A percentile compares a stretch with the other conserved stretches of the same genome.
These are phyloP conservation scores for Clitarchus hookeri DNA, from an alignment of 2,888 invertebrate species.

Conservation along the genomic window DNA sequence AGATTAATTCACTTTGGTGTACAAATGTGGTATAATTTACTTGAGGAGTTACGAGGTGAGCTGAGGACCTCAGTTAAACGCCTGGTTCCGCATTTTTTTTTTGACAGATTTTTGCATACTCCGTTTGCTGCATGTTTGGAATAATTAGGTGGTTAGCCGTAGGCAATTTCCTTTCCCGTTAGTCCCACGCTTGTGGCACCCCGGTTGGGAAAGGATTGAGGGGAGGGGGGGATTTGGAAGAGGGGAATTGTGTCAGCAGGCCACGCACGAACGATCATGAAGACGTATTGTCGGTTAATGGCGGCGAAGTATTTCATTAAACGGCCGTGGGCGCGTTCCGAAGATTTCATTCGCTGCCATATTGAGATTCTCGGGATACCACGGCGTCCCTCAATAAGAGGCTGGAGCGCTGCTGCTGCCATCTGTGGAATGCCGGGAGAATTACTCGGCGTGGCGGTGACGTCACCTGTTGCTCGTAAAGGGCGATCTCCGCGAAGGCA, in stretches of 20 bases:
- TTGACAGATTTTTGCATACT: too few relatives aligned
- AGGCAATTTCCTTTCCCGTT: too few relatives aligned
- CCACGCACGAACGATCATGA: neutral
- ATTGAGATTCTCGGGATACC: neutral
- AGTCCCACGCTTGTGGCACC: too few relatives aligned
- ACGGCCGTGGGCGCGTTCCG: neutral
- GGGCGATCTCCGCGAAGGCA: too few relatives aligned
- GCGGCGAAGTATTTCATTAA: conserved; percentile 6
- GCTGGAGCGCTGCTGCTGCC: neutral
- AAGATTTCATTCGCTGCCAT: neutral
- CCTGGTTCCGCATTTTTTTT: too few relatives aligned
- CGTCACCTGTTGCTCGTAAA: neutral
- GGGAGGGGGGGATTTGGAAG: neutral
- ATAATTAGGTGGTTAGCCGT: too few relatives aligned
- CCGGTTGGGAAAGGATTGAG: too few relatives aligned
- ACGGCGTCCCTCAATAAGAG: neutral
- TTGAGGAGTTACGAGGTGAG: too few relatives aligned
- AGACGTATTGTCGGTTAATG: neutral
- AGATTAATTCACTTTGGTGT: too few relatives aligned
- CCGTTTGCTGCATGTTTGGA: too few relatives aligned
- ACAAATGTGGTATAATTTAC: too few relatives aligned
- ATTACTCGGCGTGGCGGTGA: neutral
- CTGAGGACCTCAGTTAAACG: too few relatives aligned
- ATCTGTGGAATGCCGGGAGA: neutral
- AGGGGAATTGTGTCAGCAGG: neutral